These are phyloP conservation scores for Brachyptera putata DNA, from an alignment of 2,888 invertebrate species.

Conservation along the genomic window DNA sequence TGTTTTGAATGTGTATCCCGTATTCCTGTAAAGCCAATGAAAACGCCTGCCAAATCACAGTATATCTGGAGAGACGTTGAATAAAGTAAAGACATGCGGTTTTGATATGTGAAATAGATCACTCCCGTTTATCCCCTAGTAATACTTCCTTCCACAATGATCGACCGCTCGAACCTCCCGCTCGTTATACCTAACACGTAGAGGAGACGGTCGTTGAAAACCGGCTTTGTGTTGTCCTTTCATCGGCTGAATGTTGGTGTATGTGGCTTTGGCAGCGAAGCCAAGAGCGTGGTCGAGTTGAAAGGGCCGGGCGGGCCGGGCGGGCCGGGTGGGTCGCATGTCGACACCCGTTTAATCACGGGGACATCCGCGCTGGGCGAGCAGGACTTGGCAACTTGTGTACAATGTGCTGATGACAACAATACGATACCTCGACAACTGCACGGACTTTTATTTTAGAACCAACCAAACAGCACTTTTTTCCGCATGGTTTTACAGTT, in stretches of 20 bases:
- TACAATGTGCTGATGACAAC: conserved; percentile 13
- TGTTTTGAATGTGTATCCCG: too few species aligned
- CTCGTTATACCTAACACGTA: too few species aligned
- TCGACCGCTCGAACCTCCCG: too few species aligned
- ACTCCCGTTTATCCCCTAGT: background rate
- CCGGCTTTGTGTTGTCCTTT: background rate
- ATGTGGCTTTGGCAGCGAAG: background rate
- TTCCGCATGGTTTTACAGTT: background rate
- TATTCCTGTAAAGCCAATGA: too few species aligned
- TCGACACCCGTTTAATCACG: conserved; percentile 22
- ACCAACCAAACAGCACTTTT: background rate
- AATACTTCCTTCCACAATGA: too few species aligned
- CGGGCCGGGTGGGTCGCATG: background rate
- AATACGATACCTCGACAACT: conserved; percentile 10
- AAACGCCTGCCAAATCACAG: too few species aligned
- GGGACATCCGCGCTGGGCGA: conserved; percentile 2
- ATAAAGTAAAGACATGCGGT: background rate
- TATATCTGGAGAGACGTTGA: too few species aligned
- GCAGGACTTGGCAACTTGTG: conserved; percentile 9
- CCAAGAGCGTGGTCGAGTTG: background rate
- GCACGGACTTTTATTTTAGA: background rate
- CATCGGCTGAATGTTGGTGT: background rate
- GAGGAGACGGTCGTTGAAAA: too few species aligned
- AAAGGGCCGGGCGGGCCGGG: background rate
- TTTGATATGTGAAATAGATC: conserved; percentile 13